A percentile compares a stretch with the other conserved stretches of the same genome.
Evolutionary conservation across 1,140 invertebrate species (phyloP).

Genomic region (Fopius arisanus): DNA sequence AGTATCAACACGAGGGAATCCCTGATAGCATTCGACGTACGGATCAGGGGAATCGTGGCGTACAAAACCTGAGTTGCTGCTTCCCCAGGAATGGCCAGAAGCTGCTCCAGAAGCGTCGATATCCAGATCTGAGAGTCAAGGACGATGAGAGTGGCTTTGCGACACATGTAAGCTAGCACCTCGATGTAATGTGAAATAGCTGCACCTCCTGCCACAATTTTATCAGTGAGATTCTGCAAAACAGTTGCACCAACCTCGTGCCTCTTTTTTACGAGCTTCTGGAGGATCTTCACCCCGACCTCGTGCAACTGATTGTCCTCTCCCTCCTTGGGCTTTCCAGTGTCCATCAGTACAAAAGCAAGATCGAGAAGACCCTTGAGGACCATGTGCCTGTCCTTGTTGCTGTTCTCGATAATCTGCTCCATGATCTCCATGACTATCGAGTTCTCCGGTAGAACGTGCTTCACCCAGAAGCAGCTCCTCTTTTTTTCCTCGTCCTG

Average conservation of each 20-base stretch:
- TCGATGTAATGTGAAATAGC: slow-evolving; percentile 64
- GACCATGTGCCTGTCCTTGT: slow-evolving; percentile 65
- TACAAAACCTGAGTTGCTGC: slow-evolving; percentile 61
- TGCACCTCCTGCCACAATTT: slow-evolving; percentile 58
- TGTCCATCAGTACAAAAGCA: slow-evolving; percentile 63
- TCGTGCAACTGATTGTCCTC: slow-evolving; percentile 50
- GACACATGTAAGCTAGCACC: slow-evolving; percentile 63
- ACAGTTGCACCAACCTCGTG: slow-evolving; percentile 59
- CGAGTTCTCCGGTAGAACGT: slow-evolving; percentile 50
- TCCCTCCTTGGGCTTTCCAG: slow-evolving; percentile 47
- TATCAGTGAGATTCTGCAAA: slow-evolving; percentile 60
- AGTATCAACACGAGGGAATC: slow-evolving; percentile 68
- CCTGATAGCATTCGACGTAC: slow-evolving; percentile 59
- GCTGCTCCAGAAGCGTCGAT: slow-evolving; percentile 61
- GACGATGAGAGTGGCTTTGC: slow-evolving; percentile 58
- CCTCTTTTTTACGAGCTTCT: slow-evolving; percentile 64
- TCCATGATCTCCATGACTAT: slow-evolving; percentile 60
- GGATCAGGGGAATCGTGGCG: slow-evolving; percentile 64
- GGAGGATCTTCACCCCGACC: slow-evolving; percentile 63
- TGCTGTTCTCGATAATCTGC: slow-evolving; percentile 64
- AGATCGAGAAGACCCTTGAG: slow-evolving; percentile 66
- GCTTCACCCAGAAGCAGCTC: slow-evolving; percentile 66
- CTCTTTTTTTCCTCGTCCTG: slow-evolving; percentile 62
- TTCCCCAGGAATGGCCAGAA: slow-evolving; percentile 57
- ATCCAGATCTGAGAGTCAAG: slow-evolving; percentile 63